Base-by-base conservation (phyloP, 2,888 invertebrate genomes). In the Orchestes rusci region DNA sequence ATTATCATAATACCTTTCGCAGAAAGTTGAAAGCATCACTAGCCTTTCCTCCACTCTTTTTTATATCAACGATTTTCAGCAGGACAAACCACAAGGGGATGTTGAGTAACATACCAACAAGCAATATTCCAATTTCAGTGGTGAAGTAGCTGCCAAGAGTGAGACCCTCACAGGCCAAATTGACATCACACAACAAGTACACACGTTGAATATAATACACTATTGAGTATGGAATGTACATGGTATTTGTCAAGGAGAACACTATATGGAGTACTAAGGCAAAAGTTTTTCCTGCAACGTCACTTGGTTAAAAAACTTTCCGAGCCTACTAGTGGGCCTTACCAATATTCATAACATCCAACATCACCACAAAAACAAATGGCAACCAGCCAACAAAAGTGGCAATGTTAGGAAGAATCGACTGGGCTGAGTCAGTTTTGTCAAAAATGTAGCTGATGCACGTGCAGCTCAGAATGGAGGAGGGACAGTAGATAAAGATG, bases 221-320 rank as follows among this genome's bases (percentile, higher is more conserved):
- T 35, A 84, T 80, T 8, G 88, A 88, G 63, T 84, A 87, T 1
- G 89, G 85, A 54, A 84, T 76, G 65, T 90, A 90, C 74, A 86
- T 80, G 19, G 87, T 83, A 61, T 86, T 81, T 42, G 84, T 58
- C 38, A 86, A 69, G 49, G 82, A 81, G 61, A 87, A 85, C 30
- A 84, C 69, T 20, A 79, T 69, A 63, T 90, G 89, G 4, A 87
- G 70, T 35, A 76, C 73, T 57, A 80, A 77, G 2, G 84, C 82
- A 32, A 79, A 76, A 58, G 77, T 74, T 35, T 76, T 79, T 55
- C 80, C 82, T 82, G 70, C 16, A 54, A 23, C 5, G 10, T n/a
- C n/a, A 55, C 16, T 34, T 27, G n/a, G n/a, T 16, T 35, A 33
- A 10, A 27, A 36, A 17, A 36, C 12, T 23, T 23, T 23, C 23